Evolutionary conservation across 2,113 vertebrate genomes (phyloP).

Genomic region (Ammodytes dubius): DNA sequence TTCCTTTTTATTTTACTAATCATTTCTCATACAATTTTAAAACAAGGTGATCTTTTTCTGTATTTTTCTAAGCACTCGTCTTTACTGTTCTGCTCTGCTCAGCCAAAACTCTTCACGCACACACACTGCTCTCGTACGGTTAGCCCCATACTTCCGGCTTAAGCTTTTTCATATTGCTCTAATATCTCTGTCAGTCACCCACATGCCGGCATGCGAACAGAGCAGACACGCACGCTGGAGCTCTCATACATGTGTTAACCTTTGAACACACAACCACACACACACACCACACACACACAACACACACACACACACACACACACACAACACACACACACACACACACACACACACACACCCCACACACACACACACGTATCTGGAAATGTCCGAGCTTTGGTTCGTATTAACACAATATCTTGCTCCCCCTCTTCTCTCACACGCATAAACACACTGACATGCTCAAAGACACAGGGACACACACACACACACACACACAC

Average conservation of each 20-base stretch:
- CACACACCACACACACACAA: conserved; percentile 24
- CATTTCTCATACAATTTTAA: not conserved
- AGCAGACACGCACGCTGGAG: conserved; percentile 36
- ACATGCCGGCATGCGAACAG: conserved; percentile 43
- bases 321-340: not conserved
- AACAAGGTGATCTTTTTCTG: not conserved
- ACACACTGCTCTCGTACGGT: conserved; percentile 23
- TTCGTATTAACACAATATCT: conserved; percentile 65
- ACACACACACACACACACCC: conserved; percentile 25
- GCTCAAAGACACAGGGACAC: conserved; percentile 19
- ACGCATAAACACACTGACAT: conserved; percentile 54
- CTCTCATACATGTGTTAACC: conserved; percentile 40
- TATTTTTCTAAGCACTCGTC: not conserved
- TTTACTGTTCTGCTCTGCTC: conserved; percentile 9
- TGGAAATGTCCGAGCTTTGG: conserved; percentile 63
- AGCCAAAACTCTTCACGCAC: conserved; percentile 16
- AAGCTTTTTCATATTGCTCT: conserved; percentile 63
- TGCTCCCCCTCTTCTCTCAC: conserved; percentile 52
- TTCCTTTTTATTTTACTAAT: not conserved
- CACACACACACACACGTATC: conserved; percentile 49
- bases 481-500: conserved; percentile 29
- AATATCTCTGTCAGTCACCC: conserved; percentile 54
- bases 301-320: conserved; percentile 27
- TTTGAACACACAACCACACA: conserved; percentile 18
- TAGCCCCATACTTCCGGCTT: conserved; percentile 46